Evolutionary conservation across 1,140 invertebrate genomes (phyloP), one percentile per base, ranked within the genome.

Genomic region (Lepidurus packardi): DNA sequence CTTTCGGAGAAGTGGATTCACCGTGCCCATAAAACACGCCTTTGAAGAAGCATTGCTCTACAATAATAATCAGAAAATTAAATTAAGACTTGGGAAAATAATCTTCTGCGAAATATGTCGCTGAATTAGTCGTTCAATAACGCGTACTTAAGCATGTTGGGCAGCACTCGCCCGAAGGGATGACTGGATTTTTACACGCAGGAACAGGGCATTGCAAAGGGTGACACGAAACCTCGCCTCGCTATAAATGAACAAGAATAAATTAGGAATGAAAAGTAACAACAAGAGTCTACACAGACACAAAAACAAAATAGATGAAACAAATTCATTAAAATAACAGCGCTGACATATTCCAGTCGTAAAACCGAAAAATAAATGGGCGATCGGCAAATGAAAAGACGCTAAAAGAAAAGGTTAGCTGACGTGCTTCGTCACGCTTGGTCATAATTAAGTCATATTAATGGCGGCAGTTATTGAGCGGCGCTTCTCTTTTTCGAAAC

Each of bases 21-120:
- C 93, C 93, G 84, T 96, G 93, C 82, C 96, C 92, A 86, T 93
- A 94, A 80, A 93, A 88, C 73, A 88, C 89, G 73, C 91, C 92
- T 82, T 89, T 88, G 81, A 93, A 88, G 80, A 89, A 90, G 86
- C 94, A 96, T 86, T 92, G 89, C 84, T 90, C 94, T 95, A 83
- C 2, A 78, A 74, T 21, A 78, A 74, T 21, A 85, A 25, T 85
- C 82, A 81, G 79, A 78, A 84, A 83, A 81, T 81, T 42, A 84
- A 80, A 47, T 47, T 11, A 16, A 11, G 1, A 47, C 16, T 78
- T 41, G 5, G 75, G 45, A 75, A 75, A 80, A 34, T 77, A 74
- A 75, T 77, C 16, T 13, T 24, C 24, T 44, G 45, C 7, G 16
- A 21, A 21, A 44, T 43, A 47, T n/a, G 11, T 43, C 45, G 43